A percentile compares a stretch with the other conserved stretches of the same genome.
These are phyloP conservation scores for Autographa gamma DNA, from an alignment of 2,888 invertebrate species.

Conservation along the genomic window DNA sequence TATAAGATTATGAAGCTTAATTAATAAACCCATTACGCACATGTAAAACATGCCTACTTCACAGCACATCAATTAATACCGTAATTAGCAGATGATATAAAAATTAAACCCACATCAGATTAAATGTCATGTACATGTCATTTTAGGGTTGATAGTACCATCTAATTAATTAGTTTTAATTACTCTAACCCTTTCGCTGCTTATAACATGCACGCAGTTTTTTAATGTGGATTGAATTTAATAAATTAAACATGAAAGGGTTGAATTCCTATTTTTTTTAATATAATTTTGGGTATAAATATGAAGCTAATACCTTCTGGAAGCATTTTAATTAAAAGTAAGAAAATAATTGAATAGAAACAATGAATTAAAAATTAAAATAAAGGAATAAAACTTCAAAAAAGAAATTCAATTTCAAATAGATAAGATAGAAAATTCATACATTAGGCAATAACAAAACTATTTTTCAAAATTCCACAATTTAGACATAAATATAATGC, in stretches of 20 bases:
- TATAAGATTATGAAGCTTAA: too few relatives aligned
- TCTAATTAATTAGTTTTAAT: constrained; percentile 80
- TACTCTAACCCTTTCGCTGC: constrained; percentile 77
- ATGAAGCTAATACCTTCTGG: too few relatives aligned
- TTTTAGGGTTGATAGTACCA: constrained; percentile 71
- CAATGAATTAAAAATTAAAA: too few relatives aligned
- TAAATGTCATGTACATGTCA: constrained; percentile 80
- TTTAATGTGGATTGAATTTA: constrained; percentile 13
- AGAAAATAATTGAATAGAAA: too few relatives aligned
- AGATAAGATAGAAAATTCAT: too few relatives aligned
- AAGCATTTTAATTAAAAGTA: too few relatives aligned
- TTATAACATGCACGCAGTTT: constrained; percentile 55
- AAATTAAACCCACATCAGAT: constrained; percentile 75
- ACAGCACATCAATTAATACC: constrained; percentile 37
- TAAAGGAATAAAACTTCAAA: too few relatives aligned
- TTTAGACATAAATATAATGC: constrained; percentile 39
- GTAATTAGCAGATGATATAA: constrained; percentile 54
- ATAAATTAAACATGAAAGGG: constrained; percentile 10
- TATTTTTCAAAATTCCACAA: background rate
- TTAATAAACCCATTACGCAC: constrained; percentile 18
- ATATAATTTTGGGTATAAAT: too few relatives aligned
- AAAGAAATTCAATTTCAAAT: too few relatives aligned
- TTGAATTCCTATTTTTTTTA: background rate
- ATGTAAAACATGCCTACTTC: constrained; percentile 50
- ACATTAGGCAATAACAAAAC: too few relatives aligned